These are phyloP conservation scores for Muschampia plurimacula DNA, from an alignment of 2,888 invertebrate genomes.

Conservation along the genomic window DNA sequence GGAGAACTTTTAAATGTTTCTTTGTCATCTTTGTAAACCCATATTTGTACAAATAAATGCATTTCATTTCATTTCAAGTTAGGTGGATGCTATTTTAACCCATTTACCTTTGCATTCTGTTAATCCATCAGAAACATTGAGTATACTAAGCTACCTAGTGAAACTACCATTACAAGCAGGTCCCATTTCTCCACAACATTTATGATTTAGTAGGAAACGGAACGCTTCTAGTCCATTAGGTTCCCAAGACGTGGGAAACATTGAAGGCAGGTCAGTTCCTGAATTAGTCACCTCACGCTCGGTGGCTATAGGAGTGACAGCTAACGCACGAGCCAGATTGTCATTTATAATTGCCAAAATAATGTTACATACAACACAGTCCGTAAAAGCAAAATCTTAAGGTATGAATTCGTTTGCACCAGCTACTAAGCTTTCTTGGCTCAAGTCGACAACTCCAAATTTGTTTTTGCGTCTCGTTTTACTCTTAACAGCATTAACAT, in stretches of 20 bases:
- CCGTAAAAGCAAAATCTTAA: conserved; percentile 11
- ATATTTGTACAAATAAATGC: too few relatives aligned
- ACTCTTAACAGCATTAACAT: conserved; percentile 1
- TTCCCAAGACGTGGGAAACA: conserved; percentile 56
- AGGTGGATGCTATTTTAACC: too few relatives aligned
- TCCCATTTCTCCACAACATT: conserved; percentile 32
- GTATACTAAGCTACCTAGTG: not conserved
- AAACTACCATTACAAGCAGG: conserved; percentile 17
- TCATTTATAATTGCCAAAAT: conserved; percentile 43
- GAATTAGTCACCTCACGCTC: conserved; percentile 64
- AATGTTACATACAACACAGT: not conserved
- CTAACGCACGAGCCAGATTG: conserved; percentile 48
- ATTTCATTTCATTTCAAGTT: too few relatives aligned
- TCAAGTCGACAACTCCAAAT: conserved; percentile 26
- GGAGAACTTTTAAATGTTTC: too few relatives aligned
- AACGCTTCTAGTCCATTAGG: conserved; percentile 46
- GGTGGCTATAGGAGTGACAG: conserved; percentile 55
- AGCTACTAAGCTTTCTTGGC: conserved; percentile 7
- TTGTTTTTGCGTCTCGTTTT: conserved; percentile 21
- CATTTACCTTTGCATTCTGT: not conserved
- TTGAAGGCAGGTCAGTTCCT: conserved; percentile 58
- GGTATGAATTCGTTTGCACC: conserved; percentile 21
- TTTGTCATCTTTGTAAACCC: too few relatives aligned
- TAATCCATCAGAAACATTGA: conserved; percentile 3
- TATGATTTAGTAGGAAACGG: conserved; percentile 37